Base-by-base conservation (phyloP, 2,113 vertebrate species). In the Hippocampus mohnikei region DNA sequence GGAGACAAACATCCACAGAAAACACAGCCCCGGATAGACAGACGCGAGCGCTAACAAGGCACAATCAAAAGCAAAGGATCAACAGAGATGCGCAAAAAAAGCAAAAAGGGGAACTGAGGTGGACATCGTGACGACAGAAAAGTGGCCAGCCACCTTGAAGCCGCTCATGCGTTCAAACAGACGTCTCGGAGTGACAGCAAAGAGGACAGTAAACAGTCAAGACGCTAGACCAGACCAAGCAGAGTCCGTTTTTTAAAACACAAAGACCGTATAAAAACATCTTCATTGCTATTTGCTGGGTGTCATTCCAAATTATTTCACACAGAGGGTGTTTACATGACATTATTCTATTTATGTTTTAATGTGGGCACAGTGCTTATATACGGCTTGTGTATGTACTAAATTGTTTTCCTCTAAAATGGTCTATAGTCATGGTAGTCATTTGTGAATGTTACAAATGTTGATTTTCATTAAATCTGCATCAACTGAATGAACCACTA, bases 1-100 rank as follows among this genome's bases (percentile, higher is more conserved):
- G 80, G 83, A 89, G 84, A 85, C 85, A 90, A 88, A 89, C 88
- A 86, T 88, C 84, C 81, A 90, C 75, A 80, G 72, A 87, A 80
- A 87, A 87, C 78, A 90, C 89, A 88, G 86, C 79, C 84, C 83
- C 75, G 76, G 78, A 85, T 79, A 77, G 61, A 85, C 72, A 81
- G 59, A 82, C 72, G 76, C 70, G 71, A 64, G 42, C 41, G 67
- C 44, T 73, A 78, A 74, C 27, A 56, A 75, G 84, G 79, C 82
- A 62, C 69, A 52, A 67, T 65, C 33, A 27, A 70, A 77, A 70
- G 69, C 69, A 56, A 56, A 74, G 25, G 69, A 75, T 60, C 20
- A 64, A 77, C 60, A 55, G 66, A 79, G 67, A 66, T 44, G 69
- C 68, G 21, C 37, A 60, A 41, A 50, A 70, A 74, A 37, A 6